A percentile compares a stretch with the other conserved stretches of the same genome.
Evolutionary conservation across 2,113 vertebrate species (phyloP).

Genomic region (Zosterops pallidus): DNA sequence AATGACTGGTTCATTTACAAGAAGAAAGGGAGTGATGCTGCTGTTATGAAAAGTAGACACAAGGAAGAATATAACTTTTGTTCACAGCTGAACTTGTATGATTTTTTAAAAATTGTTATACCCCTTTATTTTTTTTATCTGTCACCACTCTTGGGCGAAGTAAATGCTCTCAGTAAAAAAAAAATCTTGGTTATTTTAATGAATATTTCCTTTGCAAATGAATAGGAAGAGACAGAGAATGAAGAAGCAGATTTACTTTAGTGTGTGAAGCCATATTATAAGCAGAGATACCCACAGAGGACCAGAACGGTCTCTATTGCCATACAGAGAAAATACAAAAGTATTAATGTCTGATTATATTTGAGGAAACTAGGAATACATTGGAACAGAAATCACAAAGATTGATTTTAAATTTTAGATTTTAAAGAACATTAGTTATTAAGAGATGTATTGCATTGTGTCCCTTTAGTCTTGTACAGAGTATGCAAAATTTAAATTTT

Average conservation of each 20-base stretch:
- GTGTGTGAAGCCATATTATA: background rate
- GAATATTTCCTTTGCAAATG: background rate
- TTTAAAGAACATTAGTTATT: background rate
- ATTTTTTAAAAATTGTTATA: background rate
- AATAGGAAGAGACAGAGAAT: background rate
- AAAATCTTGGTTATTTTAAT: background rate
- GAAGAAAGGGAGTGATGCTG: background rate
- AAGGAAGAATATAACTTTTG: background rate
- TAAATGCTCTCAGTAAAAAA: background rate
- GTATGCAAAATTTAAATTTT: background rate
- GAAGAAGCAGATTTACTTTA: background rate
- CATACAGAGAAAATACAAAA: background rate
- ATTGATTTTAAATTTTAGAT: background rate
- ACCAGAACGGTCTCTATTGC: background rate
- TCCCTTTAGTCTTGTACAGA: background rate
- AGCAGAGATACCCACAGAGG: background rate
- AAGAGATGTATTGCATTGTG: background rate
- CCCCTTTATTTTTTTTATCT: background rate
- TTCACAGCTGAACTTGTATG: background rate
- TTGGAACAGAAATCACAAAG: background rate
- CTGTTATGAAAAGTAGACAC: background rate
- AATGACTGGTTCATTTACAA: background rate
- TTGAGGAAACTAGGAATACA: background rate
- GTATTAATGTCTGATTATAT: background rate
- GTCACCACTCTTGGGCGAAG: background rate